phyloP scores from a whole-genome alignment of 2,797 vertebrate species.

The Hippopotamyrus pictus region DNA sequence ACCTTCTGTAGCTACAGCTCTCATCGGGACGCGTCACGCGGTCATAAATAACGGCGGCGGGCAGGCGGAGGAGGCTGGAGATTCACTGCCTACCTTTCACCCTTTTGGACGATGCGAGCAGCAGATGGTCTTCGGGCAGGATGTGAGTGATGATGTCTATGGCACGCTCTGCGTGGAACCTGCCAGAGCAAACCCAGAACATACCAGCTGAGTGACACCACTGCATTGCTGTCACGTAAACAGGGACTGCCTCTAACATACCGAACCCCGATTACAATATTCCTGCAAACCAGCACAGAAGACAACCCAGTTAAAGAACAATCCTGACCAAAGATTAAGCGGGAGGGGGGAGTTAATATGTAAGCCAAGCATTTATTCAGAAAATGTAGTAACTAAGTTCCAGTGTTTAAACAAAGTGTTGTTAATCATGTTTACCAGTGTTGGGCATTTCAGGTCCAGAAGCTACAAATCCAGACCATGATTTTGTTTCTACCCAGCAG shows the following conservation, averaged over 20 bases:
- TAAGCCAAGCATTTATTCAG: not conserved
- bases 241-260: not conserved
- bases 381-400: not conserved
- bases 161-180: constrained; percentile 99
- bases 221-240: constrained; percentile 22
- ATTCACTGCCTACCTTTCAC: constrained; percentile 80
- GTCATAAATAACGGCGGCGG: not conserved
- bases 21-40: not conserved
- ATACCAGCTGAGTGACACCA: constrained; percentile 39
- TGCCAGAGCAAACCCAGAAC: constrained; percentile 45
- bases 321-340: not conserved
- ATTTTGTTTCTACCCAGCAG: too few relatives aligned
- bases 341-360: not conserved
- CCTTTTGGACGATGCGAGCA: constrained; percentile 95
- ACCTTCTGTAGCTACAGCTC: not conserved
- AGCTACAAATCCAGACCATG: too few relatives aligned
- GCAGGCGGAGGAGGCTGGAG: not conserved
- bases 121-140: constrained; percentile 96
- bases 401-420: not conserved
- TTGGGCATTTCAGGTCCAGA: too few relatives aligned
- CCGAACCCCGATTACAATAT: not conserved
- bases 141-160: constrained; percentile 99
- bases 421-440: not conserved
- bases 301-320: not conserved
- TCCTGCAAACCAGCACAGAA: not conserved